A percentile compares a stretch with the other conserved stretches of the same genome.
These are phyloP conservation scores for Phrynocephalus forsythii DNA, from an alignment of 2,797 vertebrate genomes.

Conservation along the genomic window DNA sequence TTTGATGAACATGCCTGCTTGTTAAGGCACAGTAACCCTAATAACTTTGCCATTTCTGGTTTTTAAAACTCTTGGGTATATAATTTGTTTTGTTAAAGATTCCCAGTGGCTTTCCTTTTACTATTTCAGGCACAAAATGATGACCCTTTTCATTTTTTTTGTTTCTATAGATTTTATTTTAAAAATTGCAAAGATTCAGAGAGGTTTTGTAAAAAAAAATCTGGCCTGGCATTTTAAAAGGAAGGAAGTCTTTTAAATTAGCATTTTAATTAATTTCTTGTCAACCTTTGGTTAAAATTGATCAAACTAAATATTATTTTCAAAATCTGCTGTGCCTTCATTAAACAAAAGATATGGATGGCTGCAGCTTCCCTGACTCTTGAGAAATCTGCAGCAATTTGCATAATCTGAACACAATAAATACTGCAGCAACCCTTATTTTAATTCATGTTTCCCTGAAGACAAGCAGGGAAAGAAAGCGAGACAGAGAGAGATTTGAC, in stretches of 20 bases:
- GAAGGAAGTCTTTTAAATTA: neutral
- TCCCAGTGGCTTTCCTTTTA: neutral
- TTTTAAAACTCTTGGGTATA: neutral
- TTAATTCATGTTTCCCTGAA: conserved; percentile 15
- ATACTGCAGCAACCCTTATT: conserved; percentile 43
- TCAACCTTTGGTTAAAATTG: neutral
- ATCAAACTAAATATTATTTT: neutral
- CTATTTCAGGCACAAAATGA: neutral
- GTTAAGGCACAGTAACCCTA: too few relatives aligned
- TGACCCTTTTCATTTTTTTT: neutral
- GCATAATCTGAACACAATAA: conserved; percentile 44
- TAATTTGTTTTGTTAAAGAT: neutral
- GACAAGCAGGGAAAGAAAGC: neutral
- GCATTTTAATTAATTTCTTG: neutral
- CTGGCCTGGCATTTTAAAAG: neutral
- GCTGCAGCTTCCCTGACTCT: conserved; percentile 34
- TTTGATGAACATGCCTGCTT: neutral
- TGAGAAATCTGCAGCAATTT: conserved; percentile 67
- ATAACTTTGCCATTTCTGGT: neutral
- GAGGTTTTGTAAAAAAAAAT: neutral
- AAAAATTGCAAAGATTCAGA: neutral
- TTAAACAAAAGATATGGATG: conserved; percentile 32
- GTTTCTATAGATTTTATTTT: neutral
- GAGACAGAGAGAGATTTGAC: conserved; percentile 2
- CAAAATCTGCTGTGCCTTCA: neutral